These are phyloP conservation scores for Carduelis carduelis DNA, from an alignment of 2,797 vertebrate genomes.

Conservation along the genomic window DNA sequence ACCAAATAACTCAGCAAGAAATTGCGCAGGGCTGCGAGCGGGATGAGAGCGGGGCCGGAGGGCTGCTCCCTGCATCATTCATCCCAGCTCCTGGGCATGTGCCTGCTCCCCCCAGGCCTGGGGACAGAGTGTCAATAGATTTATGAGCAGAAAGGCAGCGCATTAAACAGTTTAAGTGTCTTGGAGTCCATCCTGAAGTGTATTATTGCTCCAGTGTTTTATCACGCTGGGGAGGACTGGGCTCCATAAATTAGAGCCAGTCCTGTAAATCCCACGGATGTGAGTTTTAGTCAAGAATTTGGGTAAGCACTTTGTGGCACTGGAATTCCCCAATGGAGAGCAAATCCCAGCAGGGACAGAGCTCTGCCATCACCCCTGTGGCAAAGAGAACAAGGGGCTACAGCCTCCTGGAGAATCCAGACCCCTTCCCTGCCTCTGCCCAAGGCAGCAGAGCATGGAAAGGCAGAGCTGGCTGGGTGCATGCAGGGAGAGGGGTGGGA, in stretches of 20 bases:
- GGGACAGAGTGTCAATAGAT: slow-evolving; percentile 46
- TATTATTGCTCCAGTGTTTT: slow-evolving; percentile 50
- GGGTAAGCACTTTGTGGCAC: background rate
- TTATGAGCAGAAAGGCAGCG: slow-evolving; percentile 49
- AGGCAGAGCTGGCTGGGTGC: background rate
- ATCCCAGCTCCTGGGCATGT: background rate
- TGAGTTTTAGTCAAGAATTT: background rate
- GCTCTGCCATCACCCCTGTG: fast-evolving
- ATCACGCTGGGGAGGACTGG: background rate
- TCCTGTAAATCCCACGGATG: background rate
- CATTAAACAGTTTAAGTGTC: slow-evolving; percentile 54
- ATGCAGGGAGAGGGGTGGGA: background rate
- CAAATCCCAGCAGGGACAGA: background rate
- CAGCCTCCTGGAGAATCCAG: fast-evolving
- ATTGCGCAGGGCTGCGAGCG: background rate
- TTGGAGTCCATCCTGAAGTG: slow-evolving; percentile 53
- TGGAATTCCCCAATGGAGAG: fast-evolving
- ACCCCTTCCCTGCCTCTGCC: background rate
- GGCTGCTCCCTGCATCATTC: slow-evolving; percentile 50
- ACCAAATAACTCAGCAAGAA: slow-evolving; percentile 36
- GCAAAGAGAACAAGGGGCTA: background rate
- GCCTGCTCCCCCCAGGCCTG: slow-evolving; percentile 11
- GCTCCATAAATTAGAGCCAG: background rate
- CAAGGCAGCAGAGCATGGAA: fast-evolving
- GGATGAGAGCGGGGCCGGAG: background rate